These are phyloP conservation scores for Gouania willdenowi DNA, from an alignment of 2,797 vertebrate genomes.

Conservation along the genomic window DNA sequence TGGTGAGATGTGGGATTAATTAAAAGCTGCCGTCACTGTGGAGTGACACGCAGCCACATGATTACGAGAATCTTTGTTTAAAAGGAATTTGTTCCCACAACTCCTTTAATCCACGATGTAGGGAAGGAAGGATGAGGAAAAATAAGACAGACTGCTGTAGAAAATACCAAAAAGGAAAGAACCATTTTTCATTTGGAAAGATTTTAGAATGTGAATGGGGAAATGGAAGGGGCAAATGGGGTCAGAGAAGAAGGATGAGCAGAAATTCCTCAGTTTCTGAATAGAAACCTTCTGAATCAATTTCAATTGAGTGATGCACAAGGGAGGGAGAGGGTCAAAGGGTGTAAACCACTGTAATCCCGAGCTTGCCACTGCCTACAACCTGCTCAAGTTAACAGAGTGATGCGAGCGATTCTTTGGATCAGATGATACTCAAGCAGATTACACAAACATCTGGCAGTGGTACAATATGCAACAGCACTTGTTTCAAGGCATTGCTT, in stretches of 20 bases:
- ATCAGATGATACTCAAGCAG: constrained; percentile 56
- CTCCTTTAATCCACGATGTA: constrained; percentile 64
- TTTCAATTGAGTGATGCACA: constrained; percentile 72
- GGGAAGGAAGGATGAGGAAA: constrained; percentile 20
- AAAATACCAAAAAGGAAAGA: constrained; percentile 50
- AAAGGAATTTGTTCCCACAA: constrained; percentile 65
- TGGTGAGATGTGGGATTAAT: constrained; percentile 66
- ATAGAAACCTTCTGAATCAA: constrained; percentile 72
- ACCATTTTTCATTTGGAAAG: constrained; percentile 50
- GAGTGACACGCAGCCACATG: constrained; percentile 58
- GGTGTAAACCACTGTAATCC: constrained; percentile 84
- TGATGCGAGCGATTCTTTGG: constrained; percentile 34
- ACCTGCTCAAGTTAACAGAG: constrained; percentile 69
- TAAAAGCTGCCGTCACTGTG: constrained; percentile 70
- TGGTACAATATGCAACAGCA: constrained; percentile 37
- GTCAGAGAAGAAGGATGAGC: constrained; percentile 28
- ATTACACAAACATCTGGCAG: constrained; percentile 80
- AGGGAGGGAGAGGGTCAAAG: constrained; percentile 67
- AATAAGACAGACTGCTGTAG: constrained; percentile 48
- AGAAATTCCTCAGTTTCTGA: constrained; percentile 47
- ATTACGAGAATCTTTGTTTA: constrained; percentile 69
- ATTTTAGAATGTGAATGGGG: constrained; percentile 41
- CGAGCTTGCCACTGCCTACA: constrained; percentile 75
- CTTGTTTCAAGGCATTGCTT: constrained; percentile 28
- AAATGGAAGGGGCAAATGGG: constrained; percentile 20